These are phyloP conservation scores for Eonycteris spelaea DNA, from an alignment of 2,113 vertebrate genomes.

Conservation along the genomic window DNA sequence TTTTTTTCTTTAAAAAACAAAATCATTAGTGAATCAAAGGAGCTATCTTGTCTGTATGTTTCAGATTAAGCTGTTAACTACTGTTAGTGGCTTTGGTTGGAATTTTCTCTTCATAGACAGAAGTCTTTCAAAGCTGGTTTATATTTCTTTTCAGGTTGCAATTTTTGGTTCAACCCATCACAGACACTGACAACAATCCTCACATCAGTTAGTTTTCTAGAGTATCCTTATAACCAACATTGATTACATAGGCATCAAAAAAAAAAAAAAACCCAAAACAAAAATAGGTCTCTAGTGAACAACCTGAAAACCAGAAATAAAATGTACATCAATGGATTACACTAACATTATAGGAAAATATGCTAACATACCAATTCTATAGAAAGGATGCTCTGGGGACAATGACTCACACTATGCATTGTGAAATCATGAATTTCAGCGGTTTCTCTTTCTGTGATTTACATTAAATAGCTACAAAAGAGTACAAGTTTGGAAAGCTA, in stretches of 20 bases:
- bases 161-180: conserved; percentile 57
- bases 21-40: neutral
- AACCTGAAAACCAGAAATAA: conserved; percentile 79
- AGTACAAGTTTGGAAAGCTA: neutral
- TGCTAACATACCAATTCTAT: conserved; percentile 66
- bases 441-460: conserved; percentile 40
- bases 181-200: conserved; percentile 64
- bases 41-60: neutral
- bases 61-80: conserved; percentile 44
- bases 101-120: conserved; percentile 32
- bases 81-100: conserved; percentile 7
- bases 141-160: conserved; percentile 59
- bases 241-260: conserved; percentile 74
- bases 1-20: neutral
- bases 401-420: conserved; percentile 13
- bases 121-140: conserved; percentile 64
- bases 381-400: conserved; percentile 58
- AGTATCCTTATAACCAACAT: conserved; percentile 60
- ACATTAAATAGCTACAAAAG: conserved; percentile 35
- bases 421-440: conserved; percentile 41
- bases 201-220: conserved; percentile 47
- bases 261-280: neutral
- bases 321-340: conserved; percentile 74
- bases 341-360: conserved; percentile 62
- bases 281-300: conserved; percentile 60